A percentile compares a stretch with the other conserved stretches of the same genome.
phyloP scores from a whole-genome alignment of 2,113 vertebrate genomes.

The Saguinus imperator region DNA sequence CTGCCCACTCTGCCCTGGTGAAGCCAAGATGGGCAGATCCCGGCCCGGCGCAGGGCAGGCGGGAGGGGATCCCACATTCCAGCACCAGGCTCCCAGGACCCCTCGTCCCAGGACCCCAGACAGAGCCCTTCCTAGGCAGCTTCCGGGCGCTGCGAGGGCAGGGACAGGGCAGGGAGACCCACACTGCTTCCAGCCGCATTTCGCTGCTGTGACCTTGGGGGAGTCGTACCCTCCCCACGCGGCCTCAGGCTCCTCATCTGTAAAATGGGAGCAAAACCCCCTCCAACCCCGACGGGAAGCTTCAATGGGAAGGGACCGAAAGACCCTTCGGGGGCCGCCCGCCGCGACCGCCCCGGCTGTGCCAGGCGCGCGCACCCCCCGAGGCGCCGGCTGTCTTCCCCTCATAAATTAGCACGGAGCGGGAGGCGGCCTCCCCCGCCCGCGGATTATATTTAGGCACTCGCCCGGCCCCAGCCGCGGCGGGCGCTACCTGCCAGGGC shows the following conservation, averaged over 20 bases:
- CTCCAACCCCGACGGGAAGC: too few species aligned
- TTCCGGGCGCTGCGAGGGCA: neutral
- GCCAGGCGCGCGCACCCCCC: neutral
- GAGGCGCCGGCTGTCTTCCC: constrained; percentile 44
- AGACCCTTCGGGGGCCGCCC: neutral
- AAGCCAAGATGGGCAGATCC: neutral
- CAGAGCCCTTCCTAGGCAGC: neutral
- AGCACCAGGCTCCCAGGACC: neutral
- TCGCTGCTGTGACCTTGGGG: constrained; percentile 60
- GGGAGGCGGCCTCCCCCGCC: constrained; percentile 64
- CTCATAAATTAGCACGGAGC: constrained; percentile 61
- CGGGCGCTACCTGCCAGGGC: constrained; percentile 48
- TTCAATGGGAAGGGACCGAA: neutral
- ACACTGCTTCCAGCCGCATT: neutral
- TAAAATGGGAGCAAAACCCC: neutral
- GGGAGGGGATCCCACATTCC: neutral
- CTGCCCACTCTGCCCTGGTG: neutral
- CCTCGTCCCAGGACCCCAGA: neutral
- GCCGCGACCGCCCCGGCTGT: neutral
- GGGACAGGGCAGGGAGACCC: neutral
- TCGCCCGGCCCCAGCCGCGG: neutral
- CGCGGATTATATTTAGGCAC: constrained; percentile 68
- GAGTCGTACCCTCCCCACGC: neutral
- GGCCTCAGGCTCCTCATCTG: neutral
- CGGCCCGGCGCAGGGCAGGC: neutral